Percentiles rank a stretch among this genome's conserved stretches.
phyloP scores from a whole-genome alignment of 2,797 vertebrate genomes.

The Nyctibius grandis region DNA sequence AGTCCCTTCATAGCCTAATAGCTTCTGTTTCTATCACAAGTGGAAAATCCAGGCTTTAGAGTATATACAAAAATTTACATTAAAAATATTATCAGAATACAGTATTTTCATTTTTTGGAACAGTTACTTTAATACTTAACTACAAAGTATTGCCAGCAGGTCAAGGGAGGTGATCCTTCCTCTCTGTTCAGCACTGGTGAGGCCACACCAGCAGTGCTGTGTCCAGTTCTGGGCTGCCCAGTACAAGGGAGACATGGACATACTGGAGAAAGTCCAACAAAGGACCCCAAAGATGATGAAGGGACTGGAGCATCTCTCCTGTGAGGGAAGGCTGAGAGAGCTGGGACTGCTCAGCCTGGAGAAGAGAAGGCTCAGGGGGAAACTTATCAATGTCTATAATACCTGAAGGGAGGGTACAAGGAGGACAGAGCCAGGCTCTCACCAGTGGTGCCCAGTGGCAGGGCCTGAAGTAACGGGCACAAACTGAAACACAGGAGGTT shows the following conservation, averaged over 20 bases:
- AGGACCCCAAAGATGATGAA: neutral
- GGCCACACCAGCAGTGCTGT: neutral
- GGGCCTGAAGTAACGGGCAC: accelerated
- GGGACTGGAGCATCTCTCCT: neutral
- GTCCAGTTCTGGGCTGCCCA: neutral
- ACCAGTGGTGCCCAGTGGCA: neutral
- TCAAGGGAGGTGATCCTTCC: neutral
- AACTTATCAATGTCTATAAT: neutral
- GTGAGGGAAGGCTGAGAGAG: neutral
- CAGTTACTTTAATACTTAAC: neutral
- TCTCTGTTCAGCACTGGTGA: neutral
- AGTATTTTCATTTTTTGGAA: neutral
- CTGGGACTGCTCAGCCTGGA: neutral
- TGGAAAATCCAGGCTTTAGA: neutral
- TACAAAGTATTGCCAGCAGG: neutral
- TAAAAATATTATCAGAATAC: neutral
- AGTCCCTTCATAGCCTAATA: conserved; percentile 18
- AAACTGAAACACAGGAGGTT: neutral
- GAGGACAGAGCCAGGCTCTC: neutral
- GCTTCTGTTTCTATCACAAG: neutral
- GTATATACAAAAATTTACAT: neutral
- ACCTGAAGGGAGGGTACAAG: neutral
- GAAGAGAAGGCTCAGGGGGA: neutral
- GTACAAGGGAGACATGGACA: neutral
- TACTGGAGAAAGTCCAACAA: neutral